Conservation (phyloP, 2,113 vertebrate genomes). For the Sciurus niger region DNA sequence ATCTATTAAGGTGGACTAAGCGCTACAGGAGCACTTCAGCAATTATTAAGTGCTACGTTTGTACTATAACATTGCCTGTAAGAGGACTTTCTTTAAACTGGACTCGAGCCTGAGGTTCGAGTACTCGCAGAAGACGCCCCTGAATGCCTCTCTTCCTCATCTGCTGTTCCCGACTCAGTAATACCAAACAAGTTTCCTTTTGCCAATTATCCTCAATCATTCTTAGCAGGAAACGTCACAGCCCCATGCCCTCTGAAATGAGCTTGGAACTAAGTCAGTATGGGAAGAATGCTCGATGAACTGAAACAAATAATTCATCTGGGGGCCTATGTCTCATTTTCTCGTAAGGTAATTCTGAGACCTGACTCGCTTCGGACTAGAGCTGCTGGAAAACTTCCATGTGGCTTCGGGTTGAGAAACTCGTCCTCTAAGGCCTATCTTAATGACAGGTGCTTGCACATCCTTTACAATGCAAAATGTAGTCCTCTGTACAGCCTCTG, state of each 20-base stretch:
- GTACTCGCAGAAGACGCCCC: not conserved
- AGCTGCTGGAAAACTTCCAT: not conserved
- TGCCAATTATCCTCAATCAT: conserved; percentile 49
- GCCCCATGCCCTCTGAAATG: conserved; percentile 40
- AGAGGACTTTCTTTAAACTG: not conserved
- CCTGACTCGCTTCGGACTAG: not conserved
- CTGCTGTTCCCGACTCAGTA: conserved; percentile 23
- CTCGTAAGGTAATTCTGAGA: not conserved
- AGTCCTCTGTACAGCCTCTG: not conserved
- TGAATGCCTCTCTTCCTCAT: not conserved
- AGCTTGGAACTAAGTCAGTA: conserved; percentile 67
- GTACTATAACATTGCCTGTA: not conserved
- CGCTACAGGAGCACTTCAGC: not conserved
- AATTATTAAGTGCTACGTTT: not conserved
- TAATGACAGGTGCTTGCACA: not conserved
- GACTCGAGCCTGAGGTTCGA: not conserved
- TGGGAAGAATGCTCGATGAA: conserved; percentile 30
- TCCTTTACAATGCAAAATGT: not conserved
- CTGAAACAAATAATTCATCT: conserved; percentile 62
- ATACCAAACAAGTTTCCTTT: not conserved
- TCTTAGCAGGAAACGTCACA: conserved; percentile 59
- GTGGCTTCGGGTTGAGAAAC: not conserved
- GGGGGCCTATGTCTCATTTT: conserved; percentile 39
- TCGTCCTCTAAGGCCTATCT: not conserved
- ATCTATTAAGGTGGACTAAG: not conserved